Evolutionary conservation across 1,140 invertebrate species (phyloP), one percentile per base, ranked within the genome.

Genomic region (Lepidurus apus): DNA sequence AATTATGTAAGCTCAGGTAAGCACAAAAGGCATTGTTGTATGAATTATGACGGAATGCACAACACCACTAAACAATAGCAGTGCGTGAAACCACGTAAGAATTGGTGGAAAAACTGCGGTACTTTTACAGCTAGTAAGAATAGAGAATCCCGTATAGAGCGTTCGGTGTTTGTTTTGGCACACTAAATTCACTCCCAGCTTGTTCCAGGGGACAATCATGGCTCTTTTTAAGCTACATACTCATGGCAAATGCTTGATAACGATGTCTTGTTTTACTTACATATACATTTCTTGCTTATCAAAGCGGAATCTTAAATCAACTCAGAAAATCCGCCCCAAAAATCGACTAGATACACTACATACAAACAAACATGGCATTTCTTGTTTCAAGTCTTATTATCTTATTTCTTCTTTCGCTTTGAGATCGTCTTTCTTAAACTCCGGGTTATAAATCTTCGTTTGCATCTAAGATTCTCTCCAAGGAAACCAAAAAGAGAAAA

Each of bases 21-120:
- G 53, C 53, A 65, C 53, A 65, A 65, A 34, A 65, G 53, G 53
- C 53, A 65, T 65, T 65, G 53, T 65, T 65, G 53, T 13, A 21
- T 65, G 21, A 65, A 65, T 65, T 65, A 65, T 65, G 53, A 65
- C 53, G n/a, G 53, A 65, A 65, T n/a, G 53, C 53, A 65, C 53
- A 17, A 13, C 53, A 65, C 53, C 21, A 34, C 34, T 34, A 34
- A 65, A 65, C 53, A 65, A 65, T 65, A 65, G 17, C 17, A 21
- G 53, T 65, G 53, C 21, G 17, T 65, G 53, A 65, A 65, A 13
- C 53, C 6, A 21, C 9, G 53, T 0, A 65, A 65, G 53, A 13
- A 21, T 65, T 65, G 53, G 53, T 65, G 53, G 53, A 65, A 65
- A 65, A 65, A 65, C 53, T 65, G 53, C 53, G 13, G 53, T 65